These are phyloP conservation scores for Verasper variegatus DNA, from an alignment of 2,113 vertebrate species.

Conservation along the genomic window DNA sequence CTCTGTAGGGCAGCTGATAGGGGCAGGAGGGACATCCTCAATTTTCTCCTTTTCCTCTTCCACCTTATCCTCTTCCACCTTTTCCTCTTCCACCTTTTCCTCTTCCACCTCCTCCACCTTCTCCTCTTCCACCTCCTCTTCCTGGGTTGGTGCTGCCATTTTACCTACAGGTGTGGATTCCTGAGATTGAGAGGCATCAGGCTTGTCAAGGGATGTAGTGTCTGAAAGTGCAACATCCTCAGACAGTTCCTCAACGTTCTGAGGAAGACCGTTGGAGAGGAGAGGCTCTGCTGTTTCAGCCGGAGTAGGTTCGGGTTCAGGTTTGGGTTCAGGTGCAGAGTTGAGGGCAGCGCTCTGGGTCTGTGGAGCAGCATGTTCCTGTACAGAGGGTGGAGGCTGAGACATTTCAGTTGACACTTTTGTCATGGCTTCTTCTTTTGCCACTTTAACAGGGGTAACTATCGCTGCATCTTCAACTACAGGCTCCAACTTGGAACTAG, in stretches of 20 bases:
- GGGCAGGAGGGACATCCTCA: slow-evolving; percentile 67
- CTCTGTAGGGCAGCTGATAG: slow-evolving; percentile 71
- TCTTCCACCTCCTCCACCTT: slow-evolving; percentile 9
- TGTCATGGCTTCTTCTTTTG: slow-evolving; percentile 54
- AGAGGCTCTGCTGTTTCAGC: slow-evolving; percentile 81
- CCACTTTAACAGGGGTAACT: neutral
- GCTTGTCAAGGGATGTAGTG: slow-evolving; percentile 84
- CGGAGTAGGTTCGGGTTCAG: slow-evolving; percentile 72
- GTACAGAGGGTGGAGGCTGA: slow-evolving; percentile 49
- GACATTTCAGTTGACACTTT: slow-evolving; percentile 73
- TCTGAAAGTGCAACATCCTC: slow-evolving; percentile 79
- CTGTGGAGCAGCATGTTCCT: slow-evolving; percentile 56
- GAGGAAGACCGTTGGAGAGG: slow-evolving; percentile 86
- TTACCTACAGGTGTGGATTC: slow-evolving; percentile 60
- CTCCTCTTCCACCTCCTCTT: slow-evolving; percentile 19
- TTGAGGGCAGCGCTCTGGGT: neutral
- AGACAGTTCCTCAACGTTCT: slow-evolving; percentile 69
- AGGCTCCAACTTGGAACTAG: slow-evolving; percentile 16
- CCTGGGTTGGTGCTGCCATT: slow-evolving; percentile 45
- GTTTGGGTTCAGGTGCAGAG: slow-evolving; percentile 61
- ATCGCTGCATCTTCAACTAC: slow-evolving; percentile 16
- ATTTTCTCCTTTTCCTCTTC: slow-evolving; percentile 53
- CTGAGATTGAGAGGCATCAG: slow-evolving; percentile 74
- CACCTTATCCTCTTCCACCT: neutral
- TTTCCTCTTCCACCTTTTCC: slow-evolving; percentile 3